Base-by-base conservation (phyloP, 2,888 invertebrate genomes). In the Listrodromus nycthemerus region DNA sequence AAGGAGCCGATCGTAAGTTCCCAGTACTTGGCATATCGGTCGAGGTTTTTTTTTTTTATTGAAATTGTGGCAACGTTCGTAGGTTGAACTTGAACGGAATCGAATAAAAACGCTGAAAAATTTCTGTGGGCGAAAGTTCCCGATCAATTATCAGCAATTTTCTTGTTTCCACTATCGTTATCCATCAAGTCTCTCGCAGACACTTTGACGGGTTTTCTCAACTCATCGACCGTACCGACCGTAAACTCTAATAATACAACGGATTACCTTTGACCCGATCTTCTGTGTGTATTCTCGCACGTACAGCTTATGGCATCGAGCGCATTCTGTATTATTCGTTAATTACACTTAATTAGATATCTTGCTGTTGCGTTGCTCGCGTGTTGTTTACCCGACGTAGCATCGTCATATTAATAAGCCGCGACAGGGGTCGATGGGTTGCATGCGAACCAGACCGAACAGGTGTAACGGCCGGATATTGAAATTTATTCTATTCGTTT, bases 341-440 rank as follows among this genome's bases (percentile, higher is more conserved):
- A 65, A 78, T 24, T 70, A 65, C 63, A n/a, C 48, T 70, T 71
- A 71, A 78, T 78, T 78, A 78, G 70, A 78, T 52, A 65, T 63
- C 45, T 21, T 52, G 50, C 70, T n/a, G 24, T 6, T 8, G 63
- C 24, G 69, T 27, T 50, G 52, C 63, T 65, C 70, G 50, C 27
- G 1, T 67, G 45, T 78, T 78, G 78, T 78, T 78, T 78, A 70
- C 52, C 37, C 19, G 50, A 37, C 63, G 50, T 52, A 37, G 63
- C 70, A 45, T 41, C 13, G n/a, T 70, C 21, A 37, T 63, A 24
- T 69, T 69, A 61, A 77, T 21, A 50, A 41, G 37, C 37, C 33
- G 33, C 41, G 50, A 63, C 63, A 50, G 33, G 37, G 63, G 33
- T 52, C 63, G 63, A 78, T 65, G 52, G 78, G 70, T 71, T 71